Evolutionary conservation across 53 echinoderm and acorn worm species (phyloP).

Genomic region (Apostichopus leukothele): DNA sequence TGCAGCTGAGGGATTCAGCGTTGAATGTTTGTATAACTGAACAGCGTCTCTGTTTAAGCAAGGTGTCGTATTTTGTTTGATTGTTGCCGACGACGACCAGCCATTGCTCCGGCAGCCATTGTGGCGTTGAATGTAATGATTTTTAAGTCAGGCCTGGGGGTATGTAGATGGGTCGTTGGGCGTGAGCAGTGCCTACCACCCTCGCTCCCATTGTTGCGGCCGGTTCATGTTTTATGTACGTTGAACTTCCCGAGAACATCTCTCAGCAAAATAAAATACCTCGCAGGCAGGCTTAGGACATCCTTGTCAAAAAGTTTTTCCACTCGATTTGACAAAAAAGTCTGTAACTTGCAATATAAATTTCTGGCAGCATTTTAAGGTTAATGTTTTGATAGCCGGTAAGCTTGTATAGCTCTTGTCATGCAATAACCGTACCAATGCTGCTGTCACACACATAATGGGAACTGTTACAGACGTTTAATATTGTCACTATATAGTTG

Average conservation of each 20-base stretch:
- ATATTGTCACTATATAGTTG: background rate
- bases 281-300: conserved; percentile 30
- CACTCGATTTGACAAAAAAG: conserved; percentile 36
- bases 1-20: conserved; percentile 1
- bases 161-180: conserved; percentile 16
- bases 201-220: background rate
- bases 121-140: conserved; percentile 31
- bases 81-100: conserved; percentile 23
- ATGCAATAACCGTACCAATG: background rate
- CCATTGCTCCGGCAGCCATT: background rate
- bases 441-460: background rate
- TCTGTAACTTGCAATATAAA: conserved; percentile 29
- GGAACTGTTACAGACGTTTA: background rate
- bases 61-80: conserved; percentile 42
- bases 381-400: background rate
- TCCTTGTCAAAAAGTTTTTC: conserved; percentile 22
- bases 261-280: background rate
- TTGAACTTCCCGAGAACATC: conserved; percentile 29
- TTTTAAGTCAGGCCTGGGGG: conserved; percentile 29
- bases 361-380: background rate
- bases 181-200: background rate
- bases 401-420: background rate
- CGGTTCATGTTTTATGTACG: conserved; percentile 32
- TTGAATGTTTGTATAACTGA: conserved; percentile 29
- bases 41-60: conserved; percentile 13